These are phyloP conservation scores for Drosophila cardini DNA, from an alignment of 1,140 invertebrate species.

Conservation along the genomic window DNA sequence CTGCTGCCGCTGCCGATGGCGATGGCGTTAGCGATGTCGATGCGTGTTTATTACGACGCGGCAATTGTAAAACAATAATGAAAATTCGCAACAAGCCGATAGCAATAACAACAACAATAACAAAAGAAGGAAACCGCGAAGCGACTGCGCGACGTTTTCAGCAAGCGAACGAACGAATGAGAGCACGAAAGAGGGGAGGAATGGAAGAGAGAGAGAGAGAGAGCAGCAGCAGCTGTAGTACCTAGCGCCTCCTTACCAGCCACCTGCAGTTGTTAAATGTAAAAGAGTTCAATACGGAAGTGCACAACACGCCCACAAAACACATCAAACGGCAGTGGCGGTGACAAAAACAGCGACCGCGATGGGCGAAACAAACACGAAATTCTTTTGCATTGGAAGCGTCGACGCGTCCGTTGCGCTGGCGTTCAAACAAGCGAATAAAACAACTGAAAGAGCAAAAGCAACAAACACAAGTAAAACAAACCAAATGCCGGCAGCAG, in stretches of 20 bases:
- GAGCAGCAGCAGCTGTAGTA: neutral
- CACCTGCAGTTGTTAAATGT: constrained; percentile 60
- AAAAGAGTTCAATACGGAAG: constrained; percentile 62
- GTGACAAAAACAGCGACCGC: neutral
- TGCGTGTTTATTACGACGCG: constrained; percentile 73
- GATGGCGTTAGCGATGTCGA: too few relatives aligned
- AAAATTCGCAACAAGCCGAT: constrained; percentile 42
- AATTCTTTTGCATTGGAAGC: constrained; percentile 22
- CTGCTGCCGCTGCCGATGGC: constrained; percentile 41
- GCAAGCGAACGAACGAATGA: constrained; percentile 1
- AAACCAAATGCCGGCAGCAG: constrained; percentile 24
- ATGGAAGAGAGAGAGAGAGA: neutral
- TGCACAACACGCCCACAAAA: constrained; percentile 47
- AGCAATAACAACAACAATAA: constrained; percentile 31
- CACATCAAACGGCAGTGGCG: constrained; percentile 19
- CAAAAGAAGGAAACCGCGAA: constrained; percentile 12
- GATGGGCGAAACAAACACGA: constrained; percentile 19
- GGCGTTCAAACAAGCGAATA: constrained; percentile 51
- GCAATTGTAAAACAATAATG: constrained; percentile 72
- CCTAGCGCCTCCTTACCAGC: neutral
- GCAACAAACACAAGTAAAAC: constrained; percentile 53
- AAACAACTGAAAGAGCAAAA: constrained; percentile 38
- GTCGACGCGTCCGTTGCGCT: constrained; percentile 54
- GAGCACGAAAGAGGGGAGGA: neutral
- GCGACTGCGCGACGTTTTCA: constrained; percentile 55